A percentile compares a stretch with the other conserved stretches of the same genome.
Evolutionary conservation across 1,140 invertebrate genomes (phyloP).

Genomic region (Aradophagus sp.): DNA sequence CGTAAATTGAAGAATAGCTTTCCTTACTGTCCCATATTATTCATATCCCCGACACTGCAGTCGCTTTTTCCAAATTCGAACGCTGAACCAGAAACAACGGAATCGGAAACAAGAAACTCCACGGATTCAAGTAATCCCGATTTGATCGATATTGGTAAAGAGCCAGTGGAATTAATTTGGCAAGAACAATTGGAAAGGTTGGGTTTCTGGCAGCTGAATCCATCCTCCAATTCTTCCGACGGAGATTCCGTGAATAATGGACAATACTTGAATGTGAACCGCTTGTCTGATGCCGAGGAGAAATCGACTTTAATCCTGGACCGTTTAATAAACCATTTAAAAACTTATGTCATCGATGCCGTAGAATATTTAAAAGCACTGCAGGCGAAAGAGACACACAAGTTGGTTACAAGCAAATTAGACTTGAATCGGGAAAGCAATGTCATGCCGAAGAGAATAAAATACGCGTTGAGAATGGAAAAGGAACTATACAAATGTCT

Average conservation of each 20-base stretch:
- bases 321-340: constrained; percentile 62
- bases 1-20: constrained; percentile 76
- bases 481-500: constrained; percentile 83
- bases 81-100: no score
- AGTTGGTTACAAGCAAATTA: constrained; percentile 89
- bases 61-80: no score
- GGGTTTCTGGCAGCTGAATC: no score
- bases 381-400: constrained; percentile 83
- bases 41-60: no score
- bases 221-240: no score
- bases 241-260: no score
- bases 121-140: neutral
- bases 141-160: no score
- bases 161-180: neutral
- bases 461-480: constrained; percentile 87
- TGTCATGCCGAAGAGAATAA: constrained; percentile 88
- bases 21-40: constrained; percentile 73
- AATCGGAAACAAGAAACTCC: no score
- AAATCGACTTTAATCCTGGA: constrained; percentile 51
- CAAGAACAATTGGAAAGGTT: neutral
- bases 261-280: neutral
- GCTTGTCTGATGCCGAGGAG: no score
- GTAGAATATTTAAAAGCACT: constrained; percentile 74
- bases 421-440: constrained; percentile 91
- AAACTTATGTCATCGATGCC: constrained; percentile 63